phyloP scores from a whole-genome alignment of 2,888 invertebrate species.

The Drosophila leonis region DNA sequence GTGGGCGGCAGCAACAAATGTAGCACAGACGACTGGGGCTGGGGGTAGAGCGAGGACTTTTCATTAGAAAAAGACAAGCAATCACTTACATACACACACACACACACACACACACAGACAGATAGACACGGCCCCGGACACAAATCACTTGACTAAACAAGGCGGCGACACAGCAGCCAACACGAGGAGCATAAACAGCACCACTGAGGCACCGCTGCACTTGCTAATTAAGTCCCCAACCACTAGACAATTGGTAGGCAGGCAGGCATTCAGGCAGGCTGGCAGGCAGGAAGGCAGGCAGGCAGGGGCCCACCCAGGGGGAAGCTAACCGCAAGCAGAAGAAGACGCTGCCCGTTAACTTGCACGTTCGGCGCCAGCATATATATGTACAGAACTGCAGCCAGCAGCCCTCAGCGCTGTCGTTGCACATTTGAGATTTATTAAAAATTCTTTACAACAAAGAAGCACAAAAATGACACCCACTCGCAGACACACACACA shows the following conservation, averaged over 20 bases:
- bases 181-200: slow-evolving; percentile 53
- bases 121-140: slow-evolving; percentile 53
- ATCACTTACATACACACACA: slow-evolving; percentile 64
- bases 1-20: slow-evolving; percentile 68
- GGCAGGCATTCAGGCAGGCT: slow-evolving; percentile 13
- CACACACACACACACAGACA: slow-evolving; percentile 45
- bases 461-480: slow-evolving; percentile 45
- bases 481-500: slow-evolving; percentile 15
- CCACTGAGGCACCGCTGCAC: slow-evolving; percentile 71
- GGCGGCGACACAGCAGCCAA: slow-evolving; percentile 67
- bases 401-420: slow-evolving; percentile 42
- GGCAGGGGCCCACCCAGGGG: not conserved
- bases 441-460: slow-evolving; percentile 84
- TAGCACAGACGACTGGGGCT: slow-evolving; percentile 21
- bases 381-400: slow-evolving; percentile 17
- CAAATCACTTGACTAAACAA: slow-evolving; percentile 81
- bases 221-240: slow-evolving; percentile 84
- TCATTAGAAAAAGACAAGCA: slow-evolving; percentile 76
- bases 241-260: slow-evolving; percentile 49
- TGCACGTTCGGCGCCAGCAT: slow-evolving; percentile 48
- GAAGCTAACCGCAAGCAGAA: slow-evolving; percentile 35
- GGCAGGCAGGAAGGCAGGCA: slow-evolving; percentile 10
- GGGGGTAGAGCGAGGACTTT: slow-evolving; percentile 21
- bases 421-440: slow-evolving; percentile 84
- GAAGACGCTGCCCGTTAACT: slow-evolving; percentile 68